A percentile compares a stretch with the other conserved stretches of the same genome.
These are phyloP conservation scores for Sacculina carcini DNA, from an alignment of 2,888 invertebrate species.

Conservation along the genomic window DNA sequence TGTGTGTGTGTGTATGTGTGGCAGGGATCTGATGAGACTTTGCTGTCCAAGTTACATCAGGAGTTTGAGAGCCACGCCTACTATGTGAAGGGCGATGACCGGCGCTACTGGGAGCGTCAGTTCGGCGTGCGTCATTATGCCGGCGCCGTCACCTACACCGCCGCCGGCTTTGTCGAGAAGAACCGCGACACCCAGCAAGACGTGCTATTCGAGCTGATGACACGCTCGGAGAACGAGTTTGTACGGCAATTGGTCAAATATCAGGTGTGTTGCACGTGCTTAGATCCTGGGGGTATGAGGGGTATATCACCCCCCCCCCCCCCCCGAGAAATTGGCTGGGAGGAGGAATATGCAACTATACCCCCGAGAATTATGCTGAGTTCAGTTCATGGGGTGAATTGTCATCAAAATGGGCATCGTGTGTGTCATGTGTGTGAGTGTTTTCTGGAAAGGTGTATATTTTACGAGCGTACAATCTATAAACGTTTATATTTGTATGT, in stretches of 20 bases:
- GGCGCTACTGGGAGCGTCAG: slow-evolving; percentile 66
- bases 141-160: slow-evolving; percentile 35
- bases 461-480: too few species aligned
- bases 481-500: too few species aligned
- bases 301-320: too few species aligned
- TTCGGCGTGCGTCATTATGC: slow-evolving; percentile 75
- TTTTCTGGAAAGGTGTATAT: too few species aligned
- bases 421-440: too few species aligned
- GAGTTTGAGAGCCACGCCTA: slow-evolving; percentile 60
- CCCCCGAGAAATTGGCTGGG: too few species aligned
- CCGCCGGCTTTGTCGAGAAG: slow-evolving; percentile 67
- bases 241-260: slow-evolving; percentile 45
- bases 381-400: too few species aligned
- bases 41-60: slow-evolving; percentile 57
- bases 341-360: too few species aligned
- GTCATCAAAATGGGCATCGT: too few species aligned
- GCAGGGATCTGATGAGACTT: slow-evolving; percentile 62
- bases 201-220: slow-evolving; percentile 67
- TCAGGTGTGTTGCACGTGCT: slow-evolving; percentile 27
- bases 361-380: too few species aligned
- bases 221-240: slow-evolving; percentile 52
- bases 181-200: slow-evolving; percentile 79
- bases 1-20: slow-evolving; percentile 7
- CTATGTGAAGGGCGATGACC: slow-evolving; percentile 55
- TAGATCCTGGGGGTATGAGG: too few species aligned